Evolutionary conservation across 2,888 invertebrate species (phyloP).

Genomic region (Parnassius smintheus): DNA sequence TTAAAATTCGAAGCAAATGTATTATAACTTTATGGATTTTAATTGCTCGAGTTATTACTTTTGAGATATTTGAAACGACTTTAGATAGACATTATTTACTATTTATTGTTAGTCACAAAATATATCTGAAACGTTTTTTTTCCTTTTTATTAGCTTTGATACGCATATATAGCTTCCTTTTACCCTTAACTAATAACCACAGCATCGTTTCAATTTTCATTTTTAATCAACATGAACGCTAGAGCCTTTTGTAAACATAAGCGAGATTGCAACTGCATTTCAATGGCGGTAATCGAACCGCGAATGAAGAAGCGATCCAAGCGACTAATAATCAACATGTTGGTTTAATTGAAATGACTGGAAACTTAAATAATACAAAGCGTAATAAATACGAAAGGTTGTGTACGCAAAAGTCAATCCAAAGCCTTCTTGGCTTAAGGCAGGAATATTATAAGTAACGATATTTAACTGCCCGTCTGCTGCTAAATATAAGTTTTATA

Average conservation of each 20-base stretch:
- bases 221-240: conserved; percentile 28
- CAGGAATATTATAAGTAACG: no score
- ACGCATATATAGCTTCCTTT: conserved; percentile 10
- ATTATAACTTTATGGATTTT: no score
- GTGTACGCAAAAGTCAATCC: no score
- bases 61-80: no score
- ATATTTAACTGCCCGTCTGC: no score
- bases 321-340: conserved; percentile 27
- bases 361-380: conserved; percentile 2
- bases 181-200: conserved; percentile 25
- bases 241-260: conserved; percentile 29
- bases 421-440: no score
- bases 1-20: no score
- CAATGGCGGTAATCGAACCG: conserved; percentile 28
- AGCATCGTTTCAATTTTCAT: conserved; percentile 21
- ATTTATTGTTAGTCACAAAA: no score
- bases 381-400: not conserved
- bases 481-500: no score
- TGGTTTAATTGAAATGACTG: conserved; percentile 22
- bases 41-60: no score
- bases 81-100: no score
- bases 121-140: conserved; percentile 2
- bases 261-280: conserved; percentile 27
- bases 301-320: conserved; percentile 27
- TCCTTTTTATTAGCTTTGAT: conserved; percentile 19